Percentiles rank a stretch among this genome's conserved stretches.
These are phyloP conservation scores for Salvelinus alpinus DNA, from an alignment of 2,113 vertebrate species.

Conservation along the genomic window DNA sequence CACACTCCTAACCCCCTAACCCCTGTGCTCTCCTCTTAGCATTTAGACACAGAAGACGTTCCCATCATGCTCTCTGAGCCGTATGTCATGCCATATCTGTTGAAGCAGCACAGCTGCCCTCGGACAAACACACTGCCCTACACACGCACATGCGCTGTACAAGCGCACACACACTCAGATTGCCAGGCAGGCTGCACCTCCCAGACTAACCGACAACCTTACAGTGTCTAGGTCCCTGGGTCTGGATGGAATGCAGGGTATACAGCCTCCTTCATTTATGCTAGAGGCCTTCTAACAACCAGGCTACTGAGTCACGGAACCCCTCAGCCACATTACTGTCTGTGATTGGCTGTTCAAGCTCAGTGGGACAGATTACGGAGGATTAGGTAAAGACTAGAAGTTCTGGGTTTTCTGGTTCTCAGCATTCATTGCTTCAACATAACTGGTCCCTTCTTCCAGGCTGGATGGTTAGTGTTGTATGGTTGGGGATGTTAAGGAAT, in stretches of 20 bases:
- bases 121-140: too few species aligned
- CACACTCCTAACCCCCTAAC: too few species aligned
- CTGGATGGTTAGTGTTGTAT: conserved; percentile 52
- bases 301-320: too few species aligned
- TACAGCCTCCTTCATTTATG: too few species aligned
- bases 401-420: neutral
- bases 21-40: too few species aligned
- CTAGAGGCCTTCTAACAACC: conserved; percentile 1
- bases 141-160: too few species aligned
- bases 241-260: neutral
- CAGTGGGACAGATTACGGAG: neutral
- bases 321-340: too few species aligned
- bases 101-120: too few species aligned
- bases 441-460: neutral
- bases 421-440: conserved; percentile 3
- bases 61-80: too few species aligned
- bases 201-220: neutral
- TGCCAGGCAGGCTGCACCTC: neutral
- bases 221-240: conserved; percentile 9
- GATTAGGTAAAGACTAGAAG: neutral
- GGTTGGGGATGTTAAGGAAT: conserved; percentile 56
- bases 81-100: too few species aligned
- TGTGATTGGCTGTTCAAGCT: neutral
- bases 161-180: conserved; percentile 1
- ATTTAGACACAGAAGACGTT: too few species aligned